Conservation (phyloP, 2,888 invertebrate species). For the Drosophila subquinaria region DNA sequence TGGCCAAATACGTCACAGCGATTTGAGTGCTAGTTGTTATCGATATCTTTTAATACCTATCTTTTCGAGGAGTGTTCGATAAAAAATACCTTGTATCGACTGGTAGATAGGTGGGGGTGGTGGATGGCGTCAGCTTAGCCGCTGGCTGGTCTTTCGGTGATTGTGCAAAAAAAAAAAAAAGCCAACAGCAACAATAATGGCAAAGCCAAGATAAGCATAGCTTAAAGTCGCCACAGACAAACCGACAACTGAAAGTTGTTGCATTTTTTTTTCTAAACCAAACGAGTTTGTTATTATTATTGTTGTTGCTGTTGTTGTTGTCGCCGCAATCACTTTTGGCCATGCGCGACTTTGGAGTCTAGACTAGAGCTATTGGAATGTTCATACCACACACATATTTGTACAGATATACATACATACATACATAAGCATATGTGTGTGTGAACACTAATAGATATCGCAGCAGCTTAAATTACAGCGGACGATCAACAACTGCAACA, state of each 20-base stretch:
- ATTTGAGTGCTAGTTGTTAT: slow-evolving; percentile 9
- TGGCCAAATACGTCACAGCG: slow-evolving; percentile 4
- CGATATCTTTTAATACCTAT: slow-evolving; percentile 1
- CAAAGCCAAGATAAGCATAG: slow-evolving; percentile 52
- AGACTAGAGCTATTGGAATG: slow-evolving; percentile 65
- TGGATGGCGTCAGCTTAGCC: slow-evolving; percentile 51
- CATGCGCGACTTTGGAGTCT: slow-evolving; percentile 55
- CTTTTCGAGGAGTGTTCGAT: slow-evolving; percentile 12
- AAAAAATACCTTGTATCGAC: not conserved
- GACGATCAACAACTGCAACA: slow-evolving; percentile 42
- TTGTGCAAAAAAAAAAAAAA: slow-evolving; percentile 54
- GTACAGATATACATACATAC: slow-evolving; percentile 11
- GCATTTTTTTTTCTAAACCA: slow-evolving; percentile 68
- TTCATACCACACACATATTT: slow-evolving; percentile 12
- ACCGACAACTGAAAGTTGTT: slow-evolving; percentile 78
- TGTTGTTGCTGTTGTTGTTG: slow-evolving; percentile 48
- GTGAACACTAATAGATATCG: slow-evolving; percentile 11
- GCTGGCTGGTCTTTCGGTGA: slow-evolving; percentile 51
- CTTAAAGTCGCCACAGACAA: slow-evolving; percentile 39
- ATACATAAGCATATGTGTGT: slow-evolving; percentile 6
- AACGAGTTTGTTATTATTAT: slow-evolving; percentile 62
- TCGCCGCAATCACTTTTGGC: slow-evolving; percentile 75
- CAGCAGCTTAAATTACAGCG: slow-evolving; percentile 45
- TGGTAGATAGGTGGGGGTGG: slow-evolving; percentile 1
- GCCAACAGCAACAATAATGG: slow-evolving; percentile 35